Base-by-base conservation (phyloP, 2,888 invertebrate species). In the Mesopsocus fuscifrons region DNA sequence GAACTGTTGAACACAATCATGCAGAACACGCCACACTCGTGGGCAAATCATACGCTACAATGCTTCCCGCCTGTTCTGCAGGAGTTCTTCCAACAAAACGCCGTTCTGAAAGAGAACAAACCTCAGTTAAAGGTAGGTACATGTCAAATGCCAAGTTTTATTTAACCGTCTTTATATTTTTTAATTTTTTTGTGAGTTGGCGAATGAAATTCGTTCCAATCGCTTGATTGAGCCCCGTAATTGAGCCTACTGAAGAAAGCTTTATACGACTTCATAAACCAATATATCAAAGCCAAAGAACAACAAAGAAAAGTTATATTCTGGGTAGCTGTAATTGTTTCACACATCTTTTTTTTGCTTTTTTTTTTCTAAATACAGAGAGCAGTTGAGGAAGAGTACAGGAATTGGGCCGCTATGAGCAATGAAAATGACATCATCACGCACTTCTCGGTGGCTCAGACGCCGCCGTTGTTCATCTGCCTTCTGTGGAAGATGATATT, bases 341-440 rank as follows among this genome's bases (percentile, higher is more conserved):
- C 11, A 26, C n/a, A n/a, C n/a, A n/a, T n/a, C n/a, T n/a, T 26
- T 26, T 9, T 26, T 26, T 26, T 9, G 11, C 26, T 26, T 9
- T 11, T 40, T 32, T 22, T 35, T 44, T 34, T 41, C 32, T 43
- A 44, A 17, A 52, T 48, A 2, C 45, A 66, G 61, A 87, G 87
- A 63, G 83, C 85, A 0, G 89, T 92, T 0, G 91, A 92, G 54
- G 89, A 92, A 55, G 95, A 95, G 56, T 94, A 92, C 56, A 71
- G 91, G 48, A 94, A 92, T 58, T 94, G 92, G 92, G 83, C 81
- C 34, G 85, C 88, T 1, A 94, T 95, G 92, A 87, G 81, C 34
- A 94, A 91, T 60, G 94, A 95, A 58, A 89, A 88, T 58, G 94
- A 94, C 57, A 87, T 92, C 32, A 87, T 95, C 53, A 80, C 88